Base-by-base conservation (phyloP, 2,888 invertebrate genomes). In the Tuta absoluta region DNA sequence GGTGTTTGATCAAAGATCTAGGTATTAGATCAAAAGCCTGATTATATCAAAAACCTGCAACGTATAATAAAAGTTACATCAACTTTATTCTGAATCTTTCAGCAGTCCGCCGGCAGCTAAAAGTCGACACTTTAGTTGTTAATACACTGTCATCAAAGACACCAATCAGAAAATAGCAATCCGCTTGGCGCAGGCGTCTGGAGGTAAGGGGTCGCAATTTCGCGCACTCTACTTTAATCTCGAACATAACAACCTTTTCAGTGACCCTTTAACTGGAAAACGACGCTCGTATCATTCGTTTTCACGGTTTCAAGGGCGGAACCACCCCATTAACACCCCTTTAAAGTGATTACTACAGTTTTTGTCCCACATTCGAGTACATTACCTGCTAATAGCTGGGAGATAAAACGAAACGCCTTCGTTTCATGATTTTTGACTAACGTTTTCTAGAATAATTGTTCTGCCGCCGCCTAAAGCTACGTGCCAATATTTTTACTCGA, bases 251-350 rank as follows among this genome's bases (percentile, higher is more conserved):
- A 45, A 17, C 4, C 4, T 7, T 45, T 41, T 7, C 37, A 33
- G 33, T 10, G 33, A 33, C 33, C 33, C 33, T 33, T n/a, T 1
- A 45, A 45, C 45, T 45, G 45, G n/a, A 41, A 45, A 45, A 45
- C 45, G 45, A 45, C 17, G n/a, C 0, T n/a, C 45, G 7, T 45
- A 45, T n/a, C n/a, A 45, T 45, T 45, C 17, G n/a, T 45, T 45
- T 45, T 45, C 45, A n/a, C 45, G 17, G n/a, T 45, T n/a, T 45
- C 3, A 12, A 17, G 45, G 2, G n/a, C 45, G n/a, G n/a, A 45
- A 45, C 45, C 45, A 45, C n/a, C n/a, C 45, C 45, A n/a, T 45
- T 45, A n/a, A 7, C n/a, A 45, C 45, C 45, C 45, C 17, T 45
- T n/a, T 4, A 45, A 45, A 45, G 45, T n/a, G 45, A 45, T 45